Evolutionary conservation across 92 coral and sea anemone species (phyloP).

Genomic region (Palythoa grandiflora): DNA sequence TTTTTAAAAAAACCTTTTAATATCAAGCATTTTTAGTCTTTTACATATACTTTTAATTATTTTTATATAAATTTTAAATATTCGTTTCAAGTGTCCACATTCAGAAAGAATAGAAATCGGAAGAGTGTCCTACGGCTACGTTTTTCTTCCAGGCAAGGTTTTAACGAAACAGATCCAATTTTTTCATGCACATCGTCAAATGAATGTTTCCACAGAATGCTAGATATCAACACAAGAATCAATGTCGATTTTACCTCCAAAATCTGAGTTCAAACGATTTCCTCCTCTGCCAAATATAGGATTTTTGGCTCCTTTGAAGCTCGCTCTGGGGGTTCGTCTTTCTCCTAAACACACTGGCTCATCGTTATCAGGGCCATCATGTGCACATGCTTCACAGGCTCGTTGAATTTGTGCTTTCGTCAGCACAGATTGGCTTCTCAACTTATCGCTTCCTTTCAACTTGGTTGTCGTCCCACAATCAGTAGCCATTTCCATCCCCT

Average conservation of each 20-base stretch:
- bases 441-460: background rate
- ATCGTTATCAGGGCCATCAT: slow-evolving; percentile 4
- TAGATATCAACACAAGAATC: slow-evolving; percentile 40
- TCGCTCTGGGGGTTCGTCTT: background rate
- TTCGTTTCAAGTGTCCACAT: too few relatives aligned
- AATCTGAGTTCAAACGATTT: slow-evolving; percentile 27
- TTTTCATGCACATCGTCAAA: background rate
- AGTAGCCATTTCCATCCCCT: background rate
- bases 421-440: slow-evolving; percentile 43
- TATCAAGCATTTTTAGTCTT: too few relatives aligned
- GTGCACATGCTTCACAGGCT: slow-evolving; percentile 16
- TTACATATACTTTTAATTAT: too few relatives aligned
- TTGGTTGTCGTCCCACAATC: slow-evolving; percentile 9
- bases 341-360: background rate
- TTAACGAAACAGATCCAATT: background rate
- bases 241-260: slow-evolving; percentile 1
- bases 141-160: too few relatives aligned
- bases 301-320: slow-evolving; percentile 21
- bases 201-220: background rate
- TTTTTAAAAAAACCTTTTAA: too few relatives aligned
- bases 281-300: slow-evolving; percentile 16
- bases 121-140: too few relatives aligned
- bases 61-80: too few relatives aligned
- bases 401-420: slow-evolving; percentile 40
- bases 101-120: too few relatives aligned